Conservation (phyloP, 2,888 invertebrate species). For the Leucophenga montana region DNA sequence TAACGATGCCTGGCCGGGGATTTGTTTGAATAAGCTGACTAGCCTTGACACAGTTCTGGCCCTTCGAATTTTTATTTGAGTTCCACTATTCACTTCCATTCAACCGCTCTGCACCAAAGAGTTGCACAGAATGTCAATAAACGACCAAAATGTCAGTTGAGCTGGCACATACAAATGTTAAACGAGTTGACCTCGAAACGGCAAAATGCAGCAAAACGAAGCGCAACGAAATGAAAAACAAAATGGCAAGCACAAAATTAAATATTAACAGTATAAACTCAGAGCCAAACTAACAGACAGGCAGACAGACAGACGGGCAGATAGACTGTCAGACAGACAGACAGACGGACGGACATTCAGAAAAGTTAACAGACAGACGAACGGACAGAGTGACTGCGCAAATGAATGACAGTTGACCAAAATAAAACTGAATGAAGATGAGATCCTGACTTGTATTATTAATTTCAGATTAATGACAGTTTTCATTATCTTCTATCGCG, state of each 20-base stretch:
- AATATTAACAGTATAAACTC: neutral
- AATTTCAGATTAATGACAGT: too few relatives aligned
- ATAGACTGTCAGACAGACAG: too few relatives aligned
- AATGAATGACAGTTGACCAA: neutral
- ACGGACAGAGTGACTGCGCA: neutral
- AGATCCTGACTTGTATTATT: too few relatives aligned
- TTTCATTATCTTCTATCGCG: neutral
- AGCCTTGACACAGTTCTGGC: constrained; percentile 15
- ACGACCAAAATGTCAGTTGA: constrained; percentile 13
- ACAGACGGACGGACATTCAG: too few relatives aligned
- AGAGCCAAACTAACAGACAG: neutral
- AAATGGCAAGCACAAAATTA: constrained; percentile 6
- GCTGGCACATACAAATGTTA: neutral
- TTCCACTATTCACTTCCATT: neutral
- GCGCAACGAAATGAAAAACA: neutral
- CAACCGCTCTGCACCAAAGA: neutral
- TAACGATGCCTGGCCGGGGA: too few relatives aligned
- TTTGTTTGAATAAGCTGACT: too few relatives aligned
- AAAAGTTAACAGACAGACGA: too few relatives aligned
- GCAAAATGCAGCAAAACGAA: neutral
- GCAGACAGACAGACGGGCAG: too few relatives aligned
- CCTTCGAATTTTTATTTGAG: neutral
- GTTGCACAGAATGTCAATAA: constrained; percentile 10
- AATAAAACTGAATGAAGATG: too few relatives aligned
- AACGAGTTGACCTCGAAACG: constrained; percentile 1